phyloP scores from a whole-genome alignment of 2,888 invertebrate genomes.

The Leptinotarsa juncta region DNA sequence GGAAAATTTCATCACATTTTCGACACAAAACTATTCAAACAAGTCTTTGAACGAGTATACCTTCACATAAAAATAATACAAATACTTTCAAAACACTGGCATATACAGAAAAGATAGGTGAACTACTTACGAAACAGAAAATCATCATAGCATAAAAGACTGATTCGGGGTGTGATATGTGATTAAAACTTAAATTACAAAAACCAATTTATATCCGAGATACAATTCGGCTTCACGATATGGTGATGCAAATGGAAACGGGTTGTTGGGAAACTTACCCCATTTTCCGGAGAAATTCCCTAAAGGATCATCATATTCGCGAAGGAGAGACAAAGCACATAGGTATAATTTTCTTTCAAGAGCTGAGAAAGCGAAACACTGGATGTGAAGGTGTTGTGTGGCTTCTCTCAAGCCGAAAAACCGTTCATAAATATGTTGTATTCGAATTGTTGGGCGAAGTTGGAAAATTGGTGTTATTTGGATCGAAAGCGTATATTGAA shows the following conservation, averaged over 20 bases:
- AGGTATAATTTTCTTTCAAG: constrained; percentile 22
- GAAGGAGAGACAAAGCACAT: constrained; percentile 25
- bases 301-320: constrained; percentile 29
- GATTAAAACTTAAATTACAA: constrained; percentile 25
- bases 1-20: too few relatives aligned
- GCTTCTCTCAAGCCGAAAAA: constrained; percentile 8
- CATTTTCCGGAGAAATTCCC: constrained; percentile 34
- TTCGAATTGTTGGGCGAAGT: constrained; percentile 3
- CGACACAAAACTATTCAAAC: too few relatives aligned
- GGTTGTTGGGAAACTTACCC: constrained; percentile 26
- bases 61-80: too few relatives aligned
- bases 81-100: too few relatives aligned
- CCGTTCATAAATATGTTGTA: constrained; percentile 11
- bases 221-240: constrained; percentile 19
- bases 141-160: too few relatives aligned
- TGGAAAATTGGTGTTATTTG: background rate
- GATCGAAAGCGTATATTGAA: constrained; percentile 3
- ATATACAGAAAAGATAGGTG: too few relatives aligned
- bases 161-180: constrained; percentile 3
- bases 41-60: too few relatives aligned
- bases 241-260: constrained; percentile 28
- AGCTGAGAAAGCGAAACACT: constrained; percentile 14
- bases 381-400: constrained; percentile 10
- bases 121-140: too few relatives aligned
- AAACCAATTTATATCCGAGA: constrained; percentile 17